Percentiles rank a stretch among this genome's conserved stretches.
These are phyloP conservation scores for Taenaris catops DNA, from an alignment of 2,888 invertebrate species.

Conservation along the genomic window DNA sequence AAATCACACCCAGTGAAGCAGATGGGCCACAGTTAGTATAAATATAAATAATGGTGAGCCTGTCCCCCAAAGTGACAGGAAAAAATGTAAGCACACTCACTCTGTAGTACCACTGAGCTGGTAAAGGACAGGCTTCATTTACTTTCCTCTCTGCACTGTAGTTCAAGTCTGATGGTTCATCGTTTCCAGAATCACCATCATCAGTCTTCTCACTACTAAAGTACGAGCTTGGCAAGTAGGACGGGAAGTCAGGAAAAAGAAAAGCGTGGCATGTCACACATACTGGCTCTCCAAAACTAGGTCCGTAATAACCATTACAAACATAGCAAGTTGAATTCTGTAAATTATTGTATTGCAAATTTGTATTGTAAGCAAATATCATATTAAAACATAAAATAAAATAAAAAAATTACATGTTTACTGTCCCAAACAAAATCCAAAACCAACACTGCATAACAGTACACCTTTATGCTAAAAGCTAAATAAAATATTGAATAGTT, in stretches of 20 bases:
- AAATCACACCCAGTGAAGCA: too few relatives aligned
- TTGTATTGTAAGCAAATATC: too few relatives aligned
- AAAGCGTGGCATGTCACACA: slow-evolving; percentile 96
- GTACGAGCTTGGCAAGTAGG: slow-evolving; percentile 68
- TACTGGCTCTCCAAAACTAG: slow-evolving; percentile 93
- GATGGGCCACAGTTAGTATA: too few relatives aligned
- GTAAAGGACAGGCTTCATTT: slow-evolving; percentile 49
- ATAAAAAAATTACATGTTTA: too few relatives aligned
- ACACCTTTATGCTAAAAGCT: too few relatives aligned
- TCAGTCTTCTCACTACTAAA: slow-evolving; percentile 83
- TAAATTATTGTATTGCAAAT: slow-evolving; percentile 26
- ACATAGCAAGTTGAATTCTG: slow-evolving; percentile 88
- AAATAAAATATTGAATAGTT: too few relatives aligned
- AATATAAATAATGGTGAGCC: too few relatives aligned
- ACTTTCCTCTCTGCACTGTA: slow-evolving; percentile 74
- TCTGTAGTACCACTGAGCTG: slow-evolving; percentile 58
- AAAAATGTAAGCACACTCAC: slow-evolving; percentile 37
- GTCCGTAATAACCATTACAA: slow-evolving; percentile 96
- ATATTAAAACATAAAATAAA: too few relatives aligned
- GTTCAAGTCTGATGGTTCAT: slow-evolving; percentile 90
- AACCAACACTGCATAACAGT: too few relatives aligned
- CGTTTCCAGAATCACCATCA: slow-evolving; percentile 96
- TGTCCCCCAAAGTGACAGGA: too few relatives aligned
- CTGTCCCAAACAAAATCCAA: too few relatives aligned
- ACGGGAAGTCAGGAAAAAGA: slow-evolving; percentile 89